Evolutionary conservation across 1,140 invertebrate genomes (phyloP).

Genomic region (Orchesella cincta): DNA sequence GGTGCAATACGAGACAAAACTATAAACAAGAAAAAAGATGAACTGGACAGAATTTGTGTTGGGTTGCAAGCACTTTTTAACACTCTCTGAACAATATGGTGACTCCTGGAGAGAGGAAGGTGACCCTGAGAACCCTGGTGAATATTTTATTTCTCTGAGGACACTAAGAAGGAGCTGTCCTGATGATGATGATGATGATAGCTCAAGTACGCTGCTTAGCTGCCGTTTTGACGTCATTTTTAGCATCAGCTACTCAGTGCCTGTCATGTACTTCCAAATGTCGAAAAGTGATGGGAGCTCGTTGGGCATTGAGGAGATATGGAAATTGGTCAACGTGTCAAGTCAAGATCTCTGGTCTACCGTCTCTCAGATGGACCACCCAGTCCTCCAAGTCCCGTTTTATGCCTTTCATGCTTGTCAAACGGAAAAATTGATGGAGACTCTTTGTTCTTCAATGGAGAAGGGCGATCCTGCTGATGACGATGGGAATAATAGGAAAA

Average conservation of each 20-base stretch:
- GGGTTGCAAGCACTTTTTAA: not conserved
- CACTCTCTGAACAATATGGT: not conserved
- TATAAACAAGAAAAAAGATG: not conserved
- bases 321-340: slow-evolving; percentile 1
- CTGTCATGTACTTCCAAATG: not conserved
- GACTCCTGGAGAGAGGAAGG: slow-evolving; percentile 7
- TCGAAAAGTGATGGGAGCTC: not conserved
- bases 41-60: not conserved
- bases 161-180: not conserved
- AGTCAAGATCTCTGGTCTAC: slow-evolving; percentile 4
- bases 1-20: not conserved
- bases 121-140: not conserved
- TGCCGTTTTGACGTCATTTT: not conserved
- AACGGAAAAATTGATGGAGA: slow-evolving; percentile 3
- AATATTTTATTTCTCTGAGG: not conserved
- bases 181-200: not conserved
- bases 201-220: not conserved
- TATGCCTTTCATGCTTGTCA: slow-evolving; percentile 13
- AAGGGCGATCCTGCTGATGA: not conserved
- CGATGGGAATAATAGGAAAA: not conserved
- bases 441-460: not conserved
- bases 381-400: slow-evolving; percentile 1
- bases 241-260: not conserved
- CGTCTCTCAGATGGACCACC: slow-evolving; percentile 19
- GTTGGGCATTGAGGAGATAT: not conserved